These are phyloP conservation scores for Phyllostomus hastatus DNA, from an alignment of 2,113 vertebrate species.

Conservation along the genomic window DNA sequence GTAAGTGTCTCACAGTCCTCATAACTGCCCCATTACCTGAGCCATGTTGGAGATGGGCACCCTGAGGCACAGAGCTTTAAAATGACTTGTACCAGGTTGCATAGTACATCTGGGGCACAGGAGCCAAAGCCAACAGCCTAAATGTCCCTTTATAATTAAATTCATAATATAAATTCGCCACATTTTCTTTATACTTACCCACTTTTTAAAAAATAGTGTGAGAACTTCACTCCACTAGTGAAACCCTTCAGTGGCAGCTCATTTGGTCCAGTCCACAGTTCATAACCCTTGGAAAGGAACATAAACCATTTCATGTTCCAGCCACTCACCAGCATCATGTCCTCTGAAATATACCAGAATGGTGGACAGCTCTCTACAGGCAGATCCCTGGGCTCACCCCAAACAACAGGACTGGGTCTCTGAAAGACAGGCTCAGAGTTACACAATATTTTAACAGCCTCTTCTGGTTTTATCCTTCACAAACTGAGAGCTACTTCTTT, in stretches of 20 bases:
- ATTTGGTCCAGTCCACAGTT: neutral
- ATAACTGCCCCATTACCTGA: neutral
- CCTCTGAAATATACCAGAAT: neutral
- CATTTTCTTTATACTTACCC: neutral
- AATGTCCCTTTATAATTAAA: neutral
- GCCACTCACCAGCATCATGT: neutral
- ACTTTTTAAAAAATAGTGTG: neutral
- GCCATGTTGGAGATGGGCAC: neutral
- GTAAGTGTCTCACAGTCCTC: neutral
- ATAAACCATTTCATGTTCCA: neutral
- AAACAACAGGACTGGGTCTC: neutral
- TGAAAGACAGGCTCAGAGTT: neutral
- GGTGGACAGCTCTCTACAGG: neutral
- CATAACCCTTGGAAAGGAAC: neutral
- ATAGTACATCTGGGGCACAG: neutral
- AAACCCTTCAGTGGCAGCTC: neutral
- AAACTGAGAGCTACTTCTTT: neutral
- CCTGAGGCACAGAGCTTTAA: neutral
- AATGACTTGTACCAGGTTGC: neutral
- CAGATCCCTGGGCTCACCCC: neutral
- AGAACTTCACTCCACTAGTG: neutral
- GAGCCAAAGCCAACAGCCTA: too few relatives aligned
- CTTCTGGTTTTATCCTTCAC: neutral
- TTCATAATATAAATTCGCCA: neutral
- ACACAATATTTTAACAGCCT: neutral